Evolutionary conservation across 2,888 invertebrate species (phyloP), one percentile per base, ranked within the genome.

Genomic region (Dimorphilus gyrociliatus): DNA sequence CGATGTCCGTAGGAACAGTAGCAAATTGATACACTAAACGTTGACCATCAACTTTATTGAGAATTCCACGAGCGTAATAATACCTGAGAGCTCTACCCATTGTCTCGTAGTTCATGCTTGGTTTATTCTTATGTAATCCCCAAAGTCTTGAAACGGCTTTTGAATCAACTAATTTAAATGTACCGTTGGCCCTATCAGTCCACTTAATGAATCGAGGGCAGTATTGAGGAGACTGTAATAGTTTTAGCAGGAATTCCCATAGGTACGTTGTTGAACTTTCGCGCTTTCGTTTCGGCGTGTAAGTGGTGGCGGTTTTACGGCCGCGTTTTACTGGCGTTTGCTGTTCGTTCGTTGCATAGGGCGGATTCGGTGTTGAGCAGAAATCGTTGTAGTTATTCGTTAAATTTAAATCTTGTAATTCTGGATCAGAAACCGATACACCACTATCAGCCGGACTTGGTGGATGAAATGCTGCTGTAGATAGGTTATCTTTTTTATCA

Each of bases 71-170:
- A 3, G 14, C n/a, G 12, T 27, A 14, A 7, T 16, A 6, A 10
- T 54, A 72, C 72, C 94, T 77, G 46, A 97, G 69, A 37, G 94
- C 94, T 40, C 94, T 72, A 21, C 94, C 94, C 94, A 97, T 94
- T 34, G 94, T 94, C 70, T 97, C 94, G 67, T 97, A 97, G 69
- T 94, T 97, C 94, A 97, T 97, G 65, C 92, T 92, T 3, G 94
- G 94, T 67, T 97, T 97, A 69, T 97, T 97, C 70, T 97, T 97
- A 71, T 94, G 94, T 65, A 88, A 72, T 30, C 94, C 94, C 94
- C 94, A 97, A 25, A 97, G 73, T 46, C 85, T 74, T 30, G 90
- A 90, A 31, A 97, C 94, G 23, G 92, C 92, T 66, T 94, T 94
- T 31, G 90, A 90, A 68, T 97, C 94, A 29, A 94, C 92, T 59